Conservation (phyloP, 1,140 invertebrate genomes). For the Drosophila malerkotliana region DNA sequence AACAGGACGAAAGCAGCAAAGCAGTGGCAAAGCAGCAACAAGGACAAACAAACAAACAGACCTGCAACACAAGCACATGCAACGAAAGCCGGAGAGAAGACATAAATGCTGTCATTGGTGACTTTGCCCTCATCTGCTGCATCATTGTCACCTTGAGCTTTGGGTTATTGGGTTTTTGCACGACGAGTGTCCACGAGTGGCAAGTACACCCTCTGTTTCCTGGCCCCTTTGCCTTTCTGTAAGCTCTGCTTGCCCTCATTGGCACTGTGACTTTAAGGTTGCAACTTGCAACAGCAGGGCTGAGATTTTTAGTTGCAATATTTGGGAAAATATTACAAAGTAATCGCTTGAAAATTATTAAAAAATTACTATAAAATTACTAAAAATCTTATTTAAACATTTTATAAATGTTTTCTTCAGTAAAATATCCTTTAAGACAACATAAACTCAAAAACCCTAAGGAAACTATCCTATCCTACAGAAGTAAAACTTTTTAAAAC, state of each 20-base stretch:
- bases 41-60: slow-evolving; percentile 57
- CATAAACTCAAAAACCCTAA: too few species aligned
- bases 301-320: slow-evolving; percentile 19
- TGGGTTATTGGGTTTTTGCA: slow-evolving; percentile 77
- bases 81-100: slow-evolving; percentile 7
- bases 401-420: too few species aligned
- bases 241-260: neutral
- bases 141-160: slow-evolving; percentile 79
- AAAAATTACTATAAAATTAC: too few species aligned
- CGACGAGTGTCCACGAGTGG: slow-evolving; percentile 10
- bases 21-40: slow-evolving; percentile 17
- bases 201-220: neutral
- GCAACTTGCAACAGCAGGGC: slow-evolving; percentile 17
- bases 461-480: too few species aligned
- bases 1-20: slow-evolving; percentile 22
- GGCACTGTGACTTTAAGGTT: slow-evolving; percentile 19
- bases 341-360: neutral
- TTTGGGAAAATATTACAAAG: neutral
- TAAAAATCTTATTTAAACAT: too few species aligned
- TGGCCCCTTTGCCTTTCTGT: neutral
- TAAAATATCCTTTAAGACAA: too few species aligned
- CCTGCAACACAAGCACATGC: slow-evolving; percentile 32
- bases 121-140: slow-evolving; percentile 56
- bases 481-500: too few species aligned
- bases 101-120: slow-evolving; percentile 37